A percentile compares a stretch with the other conserved stretches of the same genome.
Evolutionary conservation across 2,797 vertebrate species (phyloP).

Genomic region (Clamator glandarius): DNA sequence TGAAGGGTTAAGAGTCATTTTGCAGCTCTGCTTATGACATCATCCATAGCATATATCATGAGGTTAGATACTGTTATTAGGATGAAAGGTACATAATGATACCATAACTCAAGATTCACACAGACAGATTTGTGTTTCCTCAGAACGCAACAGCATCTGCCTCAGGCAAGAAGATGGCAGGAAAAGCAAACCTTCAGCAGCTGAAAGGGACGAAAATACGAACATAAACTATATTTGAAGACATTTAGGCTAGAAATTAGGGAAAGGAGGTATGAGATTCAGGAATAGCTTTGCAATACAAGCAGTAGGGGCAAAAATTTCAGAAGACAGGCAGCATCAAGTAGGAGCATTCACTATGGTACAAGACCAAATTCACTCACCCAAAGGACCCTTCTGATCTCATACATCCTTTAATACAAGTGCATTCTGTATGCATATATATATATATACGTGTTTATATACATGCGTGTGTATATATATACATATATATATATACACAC

Average conservation of each 20-base stretch:
- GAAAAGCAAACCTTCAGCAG: slow-evolving; percentile 7
- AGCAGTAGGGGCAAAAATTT: background rate
- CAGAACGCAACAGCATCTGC: background rate
- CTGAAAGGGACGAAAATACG: background rate
- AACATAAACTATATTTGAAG: background rate
- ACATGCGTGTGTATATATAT: too few species aligned
- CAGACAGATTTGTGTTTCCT: background rate
- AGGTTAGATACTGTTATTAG: background rate
- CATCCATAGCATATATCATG: background rate
- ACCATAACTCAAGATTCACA: slow-evolving; percentile 11
- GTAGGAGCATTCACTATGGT: background rate
- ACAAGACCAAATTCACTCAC: background rate
- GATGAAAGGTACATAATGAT: background rate
- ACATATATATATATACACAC: background rate
- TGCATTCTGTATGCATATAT: background rate
- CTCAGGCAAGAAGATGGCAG: slow-evolving; percentile 23
- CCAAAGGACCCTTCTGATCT: background rate
- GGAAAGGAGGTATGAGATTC: background rate
- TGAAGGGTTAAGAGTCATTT: background rate
- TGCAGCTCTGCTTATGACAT: background rate
- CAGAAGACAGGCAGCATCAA: background rate
- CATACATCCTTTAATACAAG: background rate
- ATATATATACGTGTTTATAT: too few species aligned
- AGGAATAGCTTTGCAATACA: background rate
- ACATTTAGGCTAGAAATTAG: background rate